phyloP scores from a whole-genome alignment of 2,888 invertebrate species.

The Drosophila anomalata region DNA sequence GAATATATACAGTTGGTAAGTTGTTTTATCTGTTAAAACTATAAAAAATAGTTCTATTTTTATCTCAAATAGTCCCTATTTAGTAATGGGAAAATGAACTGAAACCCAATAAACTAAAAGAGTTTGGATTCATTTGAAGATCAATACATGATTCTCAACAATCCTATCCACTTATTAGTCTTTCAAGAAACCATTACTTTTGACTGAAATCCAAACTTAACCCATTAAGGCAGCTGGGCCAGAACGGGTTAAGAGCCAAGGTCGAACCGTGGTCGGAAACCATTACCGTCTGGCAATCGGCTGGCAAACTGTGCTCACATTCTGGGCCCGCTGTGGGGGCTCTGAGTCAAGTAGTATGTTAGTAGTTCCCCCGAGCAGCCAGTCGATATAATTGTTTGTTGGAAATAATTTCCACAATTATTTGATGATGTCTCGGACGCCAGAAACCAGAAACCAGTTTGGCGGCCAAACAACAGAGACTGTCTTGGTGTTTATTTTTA shows the following conservation, averaged over 20 bases:
- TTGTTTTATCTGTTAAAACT: too few species aligned
- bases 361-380: slow-evolving; percentile 10
- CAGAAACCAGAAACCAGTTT: slow-evolving; percentile 24
- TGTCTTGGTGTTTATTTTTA: slow-evolving; percentile 1
- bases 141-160: too few species aligned
- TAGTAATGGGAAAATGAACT: too few species aligned
- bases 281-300: slow-evolving; percentile 14
- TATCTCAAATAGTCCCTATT: too few species aligned
- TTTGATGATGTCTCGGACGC: slow-evolving; percentile 11
- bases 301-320: slow-evolving; percentile 25
- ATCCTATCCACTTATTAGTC: too few species aligned
- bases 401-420: slow-evolving; percentile 11
- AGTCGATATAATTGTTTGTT: slow-evolving; percentile 19
- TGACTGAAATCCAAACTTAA: background rate
- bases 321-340: slow-evolving; percentile 19
- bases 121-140: too few species aligned
- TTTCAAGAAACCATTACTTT: background rate
- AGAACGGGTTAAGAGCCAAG: slow-evolving; percentile 24
- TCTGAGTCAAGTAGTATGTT: background rate
- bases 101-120: too few species aligned
- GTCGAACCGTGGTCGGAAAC: slow-evolving; percentile 6
- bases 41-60: too few species aligned
- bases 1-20: too few species aligned
- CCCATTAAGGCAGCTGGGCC: background rate
- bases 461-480: background rate